Evolutionary conservation across 1,140 invertebrate species (phyloP).

Genomic region (Drosophila pallidifrons): DNA sequence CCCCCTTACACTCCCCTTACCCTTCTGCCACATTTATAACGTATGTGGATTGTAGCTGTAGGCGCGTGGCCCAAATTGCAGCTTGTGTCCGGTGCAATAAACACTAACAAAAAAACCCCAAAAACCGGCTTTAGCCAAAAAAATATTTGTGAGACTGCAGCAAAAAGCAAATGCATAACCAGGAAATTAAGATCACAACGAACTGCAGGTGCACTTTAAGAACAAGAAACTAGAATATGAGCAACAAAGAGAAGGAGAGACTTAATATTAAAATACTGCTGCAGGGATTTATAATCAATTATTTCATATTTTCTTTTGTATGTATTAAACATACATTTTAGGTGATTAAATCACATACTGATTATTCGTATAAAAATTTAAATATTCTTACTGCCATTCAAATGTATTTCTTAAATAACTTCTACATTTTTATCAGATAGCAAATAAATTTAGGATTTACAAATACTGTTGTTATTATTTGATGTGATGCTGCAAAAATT

Average conservation of each 20-base stretch:
- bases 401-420: no score
- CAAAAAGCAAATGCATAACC: slow-evolving; percentile 34
- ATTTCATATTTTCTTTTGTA: neutral
- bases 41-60: slow-evolving; percentile 52
- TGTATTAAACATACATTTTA: no score
- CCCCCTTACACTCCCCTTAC: neutral
- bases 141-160: slow-evolving; percentile 30
- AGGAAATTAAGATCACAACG: slow-evolving; percentile 26
- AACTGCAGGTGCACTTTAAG: slow-evolving; percentile 23
- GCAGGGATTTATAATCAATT: neutral
- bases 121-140: slow-evolving; percentile 30
- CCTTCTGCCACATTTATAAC: neutral
- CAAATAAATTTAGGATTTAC: no score
- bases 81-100: slow-evolving; percentile 64
- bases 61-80: slow-evolving; percentile 76
- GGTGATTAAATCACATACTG: no score
- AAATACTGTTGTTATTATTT: no score
- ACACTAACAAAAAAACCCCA: slow-evolving; percentile 30
- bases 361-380: no score
- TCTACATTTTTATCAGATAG: no score
- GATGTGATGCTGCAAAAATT: no score
- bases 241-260: neutral
- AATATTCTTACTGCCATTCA: no score
- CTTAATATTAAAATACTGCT: no score
- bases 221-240: neutral